Percentiles rank a stretch among this genome's conserved stretches.
Evolutionary conservation across 2,113 vertebrate species (phyloP).

Genomic region (Coturnix japonica): DNA sequence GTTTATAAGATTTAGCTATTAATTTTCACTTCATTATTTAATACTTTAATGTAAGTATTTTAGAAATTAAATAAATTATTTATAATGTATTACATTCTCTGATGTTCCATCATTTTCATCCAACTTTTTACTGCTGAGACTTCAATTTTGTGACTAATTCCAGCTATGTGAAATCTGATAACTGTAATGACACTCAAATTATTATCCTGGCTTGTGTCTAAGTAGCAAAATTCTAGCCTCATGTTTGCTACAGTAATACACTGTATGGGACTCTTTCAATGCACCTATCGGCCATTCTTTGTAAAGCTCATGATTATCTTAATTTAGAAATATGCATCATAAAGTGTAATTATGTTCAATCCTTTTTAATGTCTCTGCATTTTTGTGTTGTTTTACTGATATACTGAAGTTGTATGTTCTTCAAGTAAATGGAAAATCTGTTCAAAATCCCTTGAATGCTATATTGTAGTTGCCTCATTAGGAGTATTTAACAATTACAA

Average conservation of each 20-base stretch:
- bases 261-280: neutral
- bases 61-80: conserved; percentile 42
- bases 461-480: neutral
- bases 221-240: neutral
- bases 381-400: neutral
- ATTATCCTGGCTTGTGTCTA: neutral
- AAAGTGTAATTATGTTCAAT: neutral
- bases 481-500: neutral
- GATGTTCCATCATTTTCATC: neutral
- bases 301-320: neutral
- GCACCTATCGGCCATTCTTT: neutral
- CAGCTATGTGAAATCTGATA: neutral
- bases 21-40: conserved; percentile 1
- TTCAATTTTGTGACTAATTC: neutral
- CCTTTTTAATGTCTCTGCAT: neutral
- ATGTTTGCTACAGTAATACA: neutral
- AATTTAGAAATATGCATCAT: neutral
- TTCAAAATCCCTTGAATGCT: neutral
- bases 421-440: neutral
- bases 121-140: neutral
- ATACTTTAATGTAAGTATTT: neutral
- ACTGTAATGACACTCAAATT: conserved; percentile 8
- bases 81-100: conserved; percentile 8
- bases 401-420: neutral
- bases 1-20: neutral